Evolutionary conservation across 1,140 invertebrate species (phyloP).

Genomic region (Ceratina japonica): DNA sequence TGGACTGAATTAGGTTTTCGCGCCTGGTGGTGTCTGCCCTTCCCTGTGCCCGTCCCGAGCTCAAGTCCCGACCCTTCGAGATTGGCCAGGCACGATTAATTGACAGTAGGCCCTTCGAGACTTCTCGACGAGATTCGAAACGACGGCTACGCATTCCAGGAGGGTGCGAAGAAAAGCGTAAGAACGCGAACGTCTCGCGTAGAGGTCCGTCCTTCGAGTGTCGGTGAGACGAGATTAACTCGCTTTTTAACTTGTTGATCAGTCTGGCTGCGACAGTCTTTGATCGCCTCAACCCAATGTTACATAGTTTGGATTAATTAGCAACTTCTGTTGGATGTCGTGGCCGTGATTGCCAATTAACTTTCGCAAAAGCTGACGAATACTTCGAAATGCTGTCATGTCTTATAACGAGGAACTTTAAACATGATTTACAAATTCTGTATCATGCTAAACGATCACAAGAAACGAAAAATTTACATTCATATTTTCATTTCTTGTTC

Average conservation of each 20-base stretch:
- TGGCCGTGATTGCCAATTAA: neutral
- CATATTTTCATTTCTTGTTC: too few species aligned
- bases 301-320: conserved; percentile 17
- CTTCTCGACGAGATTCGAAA: conserved; percentile 64
- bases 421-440: too few species aligned
- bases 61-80: conserved; percentile 57
- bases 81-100: conserved; percentile 71
- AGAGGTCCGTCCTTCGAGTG: conserved; percentile 20
- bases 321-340: neutral
- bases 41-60: conserved; percentile 34
- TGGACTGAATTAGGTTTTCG: conserved; percentile 69
- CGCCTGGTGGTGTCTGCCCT: conserved; percentile 42
- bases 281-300: conserved; percentile 25
- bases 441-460: too few species aligned
- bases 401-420: too few species aligned
- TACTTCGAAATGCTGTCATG: too few species aligned
- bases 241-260: conserved; percentile 47
- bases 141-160: conserved; percentile 64
- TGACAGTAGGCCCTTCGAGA: conserved; percentile 64
- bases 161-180: conserved; percentile 61
- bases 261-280: neutral
- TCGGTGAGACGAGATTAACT: conserved; percentile 40
- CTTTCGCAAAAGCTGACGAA: neutral
- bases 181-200: conserved; percentile 41
- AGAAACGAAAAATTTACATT: too few species aligned